These are phyloP conservation scores for Siphonodentalium dalli DNA, from an alignment of 2,888 invertebrate genomes.

Conservation along the genomic window DNA sequence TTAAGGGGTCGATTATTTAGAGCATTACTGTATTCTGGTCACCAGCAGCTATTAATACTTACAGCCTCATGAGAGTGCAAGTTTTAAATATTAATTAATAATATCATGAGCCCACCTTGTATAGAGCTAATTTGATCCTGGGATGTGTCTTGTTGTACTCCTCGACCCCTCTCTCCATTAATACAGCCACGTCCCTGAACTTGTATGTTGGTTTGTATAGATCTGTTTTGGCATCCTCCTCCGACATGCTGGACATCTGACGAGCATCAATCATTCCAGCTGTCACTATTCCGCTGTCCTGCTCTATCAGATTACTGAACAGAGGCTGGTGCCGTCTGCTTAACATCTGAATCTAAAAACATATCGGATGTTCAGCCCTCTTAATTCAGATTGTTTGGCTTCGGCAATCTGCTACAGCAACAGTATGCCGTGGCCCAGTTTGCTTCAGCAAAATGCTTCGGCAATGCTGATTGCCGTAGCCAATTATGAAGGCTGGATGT, in stretches of 20 bases:
- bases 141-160: slow-evolving; percentile 64
- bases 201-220: slow-evolving; percentile 48
- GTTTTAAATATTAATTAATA: too few relatives aligned
- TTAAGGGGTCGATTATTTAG: too few relatives aligned
- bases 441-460: too few relatives aligned
- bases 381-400: too few relatives aligned
- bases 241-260: slow-evolving; percentile 45
- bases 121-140: slow-evolving; percentile 57
- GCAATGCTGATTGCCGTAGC: too few relatives aligned
- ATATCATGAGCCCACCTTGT: slow-evolving; percentile 51
- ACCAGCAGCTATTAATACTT: too few relatives aligned
- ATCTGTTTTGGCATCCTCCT: slow-evolving; percentile 57
- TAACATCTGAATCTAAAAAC: slow-evolving; percentile 55
- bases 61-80: too few relatives aligned
- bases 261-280: slow-evolving; percentile 56
- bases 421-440: too few relatives aligned
- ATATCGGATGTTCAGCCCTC: too few relatives aligned
- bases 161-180: slow-evolving; percentile 58
- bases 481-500: too few relatives aligned
- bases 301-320: slow-evolving; percentile 61
- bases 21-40: too few relatives aligned
- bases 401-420: too few relatives aligned
- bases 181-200: slow-evolving; percentile 37
- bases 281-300: slow-evolving; percentile 62
- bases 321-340: slow-evolving; percentile 49